Percentiles rank a stretch among this genome's conserved stretches.
Evolutionary conservation across 1,140 invertebrate species (phyloP).

Genomic region (Magallana angulata): DNA sequence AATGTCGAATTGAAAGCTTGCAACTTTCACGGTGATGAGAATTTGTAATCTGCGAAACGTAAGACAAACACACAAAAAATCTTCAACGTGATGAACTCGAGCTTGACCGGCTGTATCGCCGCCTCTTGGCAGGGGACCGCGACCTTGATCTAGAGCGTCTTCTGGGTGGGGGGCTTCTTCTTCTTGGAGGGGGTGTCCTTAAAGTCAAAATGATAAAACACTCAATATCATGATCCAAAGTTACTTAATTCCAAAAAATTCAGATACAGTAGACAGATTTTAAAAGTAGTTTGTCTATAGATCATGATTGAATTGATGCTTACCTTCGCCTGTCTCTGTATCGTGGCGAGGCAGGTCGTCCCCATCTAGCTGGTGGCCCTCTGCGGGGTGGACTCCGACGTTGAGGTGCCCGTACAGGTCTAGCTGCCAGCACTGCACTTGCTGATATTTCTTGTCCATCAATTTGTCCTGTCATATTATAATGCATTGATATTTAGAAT

Average conservation of each 20-base stretch:
- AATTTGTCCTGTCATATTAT: conserved; percentile 80
- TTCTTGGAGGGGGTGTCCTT: conserved; percentile 80
- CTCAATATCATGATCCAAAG: background rate
- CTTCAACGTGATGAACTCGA: conserved; percentile 75
- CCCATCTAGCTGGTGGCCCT: conserved; percentile 82
- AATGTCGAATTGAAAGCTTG: background rate
- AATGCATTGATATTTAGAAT: background rate
- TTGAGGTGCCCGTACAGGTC: conserved; percentile 84
- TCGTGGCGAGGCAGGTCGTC: conserved; percentile 76
- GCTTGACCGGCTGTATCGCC: conserved; percentile 88
- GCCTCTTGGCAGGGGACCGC: conserved; percentile 84
- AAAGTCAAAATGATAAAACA: background rate
- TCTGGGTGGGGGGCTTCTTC: conserved; percentile 84
- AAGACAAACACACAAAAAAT: background rate
- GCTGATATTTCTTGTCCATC: conserved; percentile 96
- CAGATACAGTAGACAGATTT: background rate
- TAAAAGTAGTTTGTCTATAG: background rate
- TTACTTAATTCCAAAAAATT: background rate
- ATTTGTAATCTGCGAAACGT: background rate
- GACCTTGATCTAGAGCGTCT: conserved; percentile 83
- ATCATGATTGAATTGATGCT: background rate
- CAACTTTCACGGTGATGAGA: background rate
- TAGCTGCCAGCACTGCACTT: conserved; percentile 91
- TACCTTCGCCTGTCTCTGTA: conserved; percentile 71
- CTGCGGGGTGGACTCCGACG: conserved; percentile 77